A percentile compares a stretch with the other conserved stretches of the same genome.
Evolutionary conservation across 2,888 invertebrate species (phyloP).

Genomic region (Drosophila kuntzei): DNA sequence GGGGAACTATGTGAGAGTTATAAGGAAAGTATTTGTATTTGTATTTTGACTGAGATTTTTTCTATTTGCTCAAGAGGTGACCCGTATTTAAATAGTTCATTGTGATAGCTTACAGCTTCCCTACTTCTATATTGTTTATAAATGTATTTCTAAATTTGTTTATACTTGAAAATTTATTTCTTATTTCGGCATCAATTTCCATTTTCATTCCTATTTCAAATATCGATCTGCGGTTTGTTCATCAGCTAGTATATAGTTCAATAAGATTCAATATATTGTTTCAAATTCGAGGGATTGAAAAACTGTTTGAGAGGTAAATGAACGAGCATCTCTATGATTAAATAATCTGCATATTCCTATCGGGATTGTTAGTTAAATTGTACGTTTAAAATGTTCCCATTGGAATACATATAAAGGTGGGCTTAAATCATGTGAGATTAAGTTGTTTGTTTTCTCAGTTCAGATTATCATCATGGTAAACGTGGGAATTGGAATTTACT

Average conservation of each 20-base stretch:
- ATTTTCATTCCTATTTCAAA: neutral
- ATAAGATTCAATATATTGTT: slow-evolving; percentile 2
- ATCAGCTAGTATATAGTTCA: slow-evolving; percentile 6
- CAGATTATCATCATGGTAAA: slow-evolving; percentile 5
- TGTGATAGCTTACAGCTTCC: slow-evolving; percentile 39
- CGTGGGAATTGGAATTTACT: slow-evolving; percentile 12
- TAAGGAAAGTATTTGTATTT: slow-evolving; percentile 15
- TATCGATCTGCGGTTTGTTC: neutral
- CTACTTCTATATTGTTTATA: slow-evolving; percentile 38
- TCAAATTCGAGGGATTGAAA: neutral
- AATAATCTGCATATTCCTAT: neutral
- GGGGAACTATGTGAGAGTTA: slow-evolving; percentile 4
- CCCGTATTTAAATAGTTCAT: slow-evolving; percentile 73
- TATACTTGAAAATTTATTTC: slow-evolving; percentile 4
- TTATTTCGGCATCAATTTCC: neutral
- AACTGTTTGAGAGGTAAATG: slow-evolving; percentile 10
- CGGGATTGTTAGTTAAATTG: slow-evolving; percentile 55
- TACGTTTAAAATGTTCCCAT: slow-evolving; percentile 69
- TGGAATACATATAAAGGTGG: slow-evolving; percentile 65
- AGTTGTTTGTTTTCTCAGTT: slow-evolving; percentile 1
- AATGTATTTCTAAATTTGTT: slow-evolving; percentile 39
- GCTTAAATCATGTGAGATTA: slow-evolving; percentile 54
- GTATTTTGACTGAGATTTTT: slow-evolving; percentile 14
- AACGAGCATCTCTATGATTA: slow-evolving; percentile 10
- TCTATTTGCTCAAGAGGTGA: slow-evolving; percentile 59